Conservation (phyloP, 2,113 vertebrate genomes). For the Platichthys flesus region DNA sequence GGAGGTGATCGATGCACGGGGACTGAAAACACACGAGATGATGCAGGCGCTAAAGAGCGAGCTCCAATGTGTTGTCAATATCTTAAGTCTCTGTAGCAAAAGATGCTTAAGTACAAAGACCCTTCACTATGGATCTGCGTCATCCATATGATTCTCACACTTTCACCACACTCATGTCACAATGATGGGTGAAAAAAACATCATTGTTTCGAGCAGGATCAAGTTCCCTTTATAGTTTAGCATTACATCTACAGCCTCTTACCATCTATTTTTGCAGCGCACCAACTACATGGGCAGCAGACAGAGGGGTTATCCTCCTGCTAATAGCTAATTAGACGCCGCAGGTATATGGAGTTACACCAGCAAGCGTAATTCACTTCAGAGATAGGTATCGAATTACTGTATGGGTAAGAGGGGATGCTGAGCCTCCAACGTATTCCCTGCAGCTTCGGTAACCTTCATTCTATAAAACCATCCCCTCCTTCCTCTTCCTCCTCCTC, state of each 20-base stretch:
- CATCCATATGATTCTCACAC: background rate
- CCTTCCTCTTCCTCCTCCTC: constrained; percentile 10
- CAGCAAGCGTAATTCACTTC: constrained; percentile 32
- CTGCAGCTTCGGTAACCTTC: constrained; percentile 10
- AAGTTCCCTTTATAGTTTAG: constrained; percentile 22
- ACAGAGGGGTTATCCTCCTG: constrained; percentile 38
- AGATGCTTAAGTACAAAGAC: constrained; percentile 10
- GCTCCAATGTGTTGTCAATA: background rate
- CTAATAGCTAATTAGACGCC: constrained; percentile 55
- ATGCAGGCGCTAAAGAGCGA: background rate
- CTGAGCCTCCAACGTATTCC: constrained; percentile 41
- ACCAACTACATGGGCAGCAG: constrained; percentile 5
- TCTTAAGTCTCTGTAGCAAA: background rate
- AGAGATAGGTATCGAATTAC: constrained; percentile 36
- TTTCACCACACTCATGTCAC: background rate
- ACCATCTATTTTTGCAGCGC: constrained; percentile 42
- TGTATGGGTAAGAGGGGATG: constrained; percentile 23
- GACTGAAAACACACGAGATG: constrained; percentile 2
- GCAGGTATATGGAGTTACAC: constrained; percentile 56
- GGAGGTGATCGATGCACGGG: constrained; percentile 3
- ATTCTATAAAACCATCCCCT: background rate
- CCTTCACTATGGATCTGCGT: background rate
- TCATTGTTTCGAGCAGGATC: constrained; percentile 1
- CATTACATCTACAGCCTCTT: constrained; percentile 7
- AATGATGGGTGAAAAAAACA: background rate